Conservation (phyloP, 2,113 vertebrate genomes). For the Piprites chloris region DNA sequence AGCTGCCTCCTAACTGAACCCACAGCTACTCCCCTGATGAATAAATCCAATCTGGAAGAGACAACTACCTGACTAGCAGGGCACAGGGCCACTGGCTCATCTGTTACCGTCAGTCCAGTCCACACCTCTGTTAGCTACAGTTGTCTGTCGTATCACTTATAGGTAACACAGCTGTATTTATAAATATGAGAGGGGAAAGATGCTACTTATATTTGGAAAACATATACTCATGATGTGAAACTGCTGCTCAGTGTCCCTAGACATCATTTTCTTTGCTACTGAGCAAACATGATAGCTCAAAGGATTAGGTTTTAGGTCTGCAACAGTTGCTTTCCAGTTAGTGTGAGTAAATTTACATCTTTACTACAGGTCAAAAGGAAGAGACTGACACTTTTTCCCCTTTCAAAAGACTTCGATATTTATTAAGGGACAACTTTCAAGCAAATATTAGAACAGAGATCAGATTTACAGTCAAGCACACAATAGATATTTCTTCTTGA, state of each 20-base stretch:
- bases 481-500: neutral
- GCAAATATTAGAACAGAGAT: neutral
- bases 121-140: neutral
- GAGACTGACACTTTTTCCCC: neutral
- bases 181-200: neutral
- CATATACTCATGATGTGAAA: neutral
- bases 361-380: neutral
- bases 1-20: neutral
- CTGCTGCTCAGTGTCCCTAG: neutral
- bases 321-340: neutral
- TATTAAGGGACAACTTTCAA: neutral
- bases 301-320: neutral
- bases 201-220: neutral
- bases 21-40: neutral
- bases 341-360: neutral
- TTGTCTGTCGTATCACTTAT: neutral
- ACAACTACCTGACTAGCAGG: neutral
- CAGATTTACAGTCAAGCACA: neutral
- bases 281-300: neutral
- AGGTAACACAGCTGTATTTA: neutral
- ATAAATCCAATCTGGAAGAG: neutral
- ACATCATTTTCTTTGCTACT: neutral
- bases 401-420: neutral
- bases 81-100: neutral
- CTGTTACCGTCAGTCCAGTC: neutral